Percentiles rank a stretch among this genome's conserved stretches.
These are phyloP conservation scores for Clarias platycephalus DNA, from an alignment of 2,797 vertebrate species.

Conservation along the genomic window DNA sequence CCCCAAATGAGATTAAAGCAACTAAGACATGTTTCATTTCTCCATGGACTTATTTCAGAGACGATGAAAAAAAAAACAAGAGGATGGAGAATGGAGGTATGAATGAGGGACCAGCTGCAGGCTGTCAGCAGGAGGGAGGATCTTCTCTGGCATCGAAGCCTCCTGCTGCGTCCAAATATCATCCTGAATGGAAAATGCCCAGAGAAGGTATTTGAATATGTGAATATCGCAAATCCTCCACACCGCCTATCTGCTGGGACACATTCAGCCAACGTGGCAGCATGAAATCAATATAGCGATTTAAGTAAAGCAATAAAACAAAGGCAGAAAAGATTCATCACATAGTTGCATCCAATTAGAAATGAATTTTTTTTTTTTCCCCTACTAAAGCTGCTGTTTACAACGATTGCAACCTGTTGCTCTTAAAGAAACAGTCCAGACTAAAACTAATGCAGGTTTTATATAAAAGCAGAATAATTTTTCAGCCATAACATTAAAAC, in stretches of 20 bases:
- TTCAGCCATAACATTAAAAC: neutral
- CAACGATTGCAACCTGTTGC: conserved; percentile 9
- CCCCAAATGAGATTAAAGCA: conserved; percentile 46
- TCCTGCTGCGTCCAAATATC: conserved; percentile 71
- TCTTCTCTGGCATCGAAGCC: conserved; percentile 59
- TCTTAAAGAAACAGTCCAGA: conserved; percentile 9
- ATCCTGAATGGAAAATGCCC: conserved; percentile 66
- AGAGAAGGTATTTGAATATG: conserved; percentile 38
- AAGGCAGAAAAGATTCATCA: conserved; percentile 30
- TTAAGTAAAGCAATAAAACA: conserved; percentile 28
- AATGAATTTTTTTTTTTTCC: neutral
- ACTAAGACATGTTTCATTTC: conserved; percentile 53
- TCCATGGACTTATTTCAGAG: conserved; percentile 64
- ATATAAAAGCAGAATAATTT: no score
- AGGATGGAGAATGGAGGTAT: conserved; percentile 73
- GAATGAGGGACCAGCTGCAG: conserved; percentile 80
- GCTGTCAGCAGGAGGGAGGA: conserved; percentile 50
- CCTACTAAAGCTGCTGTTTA: conserved; percentile 15
- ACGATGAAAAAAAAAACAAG: conserved; percentile 54
- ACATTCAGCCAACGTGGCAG: conserved; percentile 38
- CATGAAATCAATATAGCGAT: conserved; percentile 32
- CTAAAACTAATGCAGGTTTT: neutral
- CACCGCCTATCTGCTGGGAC: conserved; percentile 27
- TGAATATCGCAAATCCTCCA: conserved; percentile 42
- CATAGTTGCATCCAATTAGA: conserved; percentile 25